These are phyloP conservation scores for Megaceryle maxima DNA, from an alignment of 2,113 vertebrate genomes.

Conservation along the genomic window DNA sequence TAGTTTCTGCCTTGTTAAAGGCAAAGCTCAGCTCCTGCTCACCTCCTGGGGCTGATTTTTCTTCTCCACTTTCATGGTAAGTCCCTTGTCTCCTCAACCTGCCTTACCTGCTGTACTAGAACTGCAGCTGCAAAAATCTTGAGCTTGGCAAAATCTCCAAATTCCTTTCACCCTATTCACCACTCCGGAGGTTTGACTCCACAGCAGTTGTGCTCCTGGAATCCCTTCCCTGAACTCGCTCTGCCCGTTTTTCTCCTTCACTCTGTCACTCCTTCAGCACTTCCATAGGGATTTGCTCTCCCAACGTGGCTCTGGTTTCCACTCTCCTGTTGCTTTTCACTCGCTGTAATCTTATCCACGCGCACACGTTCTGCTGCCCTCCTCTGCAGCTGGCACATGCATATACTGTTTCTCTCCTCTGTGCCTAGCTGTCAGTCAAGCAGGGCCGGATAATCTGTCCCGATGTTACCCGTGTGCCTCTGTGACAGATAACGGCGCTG, in stretches of 20 bases:
- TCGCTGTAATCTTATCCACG: not conserved
- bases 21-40: not conserved
- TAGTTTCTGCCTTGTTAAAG: not conserved
- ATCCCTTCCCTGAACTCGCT: not conserved
- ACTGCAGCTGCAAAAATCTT: not conserved
- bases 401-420: not conserved
- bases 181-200: not conserved
- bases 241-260: not conserved
- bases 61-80: not conserved
- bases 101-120: not conserved
- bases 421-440: not conserved
- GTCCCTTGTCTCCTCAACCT: not conserved
- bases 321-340: not conserved
- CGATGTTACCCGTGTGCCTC: not conserved
- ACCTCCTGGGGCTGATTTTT: not conserved
- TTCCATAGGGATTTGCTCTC: not conserved
- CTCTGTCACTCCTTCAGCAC: not conserved
- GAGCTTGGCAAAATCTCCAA: not conserved
- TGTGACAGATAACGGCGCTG: fast-evolving
- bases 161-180: not conserved
- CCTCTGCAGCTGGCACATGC: not conserved
- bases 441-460: not conserved
- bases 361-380: fast-evolving
- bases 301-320: not conserved
- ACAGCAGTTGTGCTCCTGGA: not conserved